Conservation (phyloP, 2,888 invertebrate genomes). For the Catocala sponsa region DNA sequence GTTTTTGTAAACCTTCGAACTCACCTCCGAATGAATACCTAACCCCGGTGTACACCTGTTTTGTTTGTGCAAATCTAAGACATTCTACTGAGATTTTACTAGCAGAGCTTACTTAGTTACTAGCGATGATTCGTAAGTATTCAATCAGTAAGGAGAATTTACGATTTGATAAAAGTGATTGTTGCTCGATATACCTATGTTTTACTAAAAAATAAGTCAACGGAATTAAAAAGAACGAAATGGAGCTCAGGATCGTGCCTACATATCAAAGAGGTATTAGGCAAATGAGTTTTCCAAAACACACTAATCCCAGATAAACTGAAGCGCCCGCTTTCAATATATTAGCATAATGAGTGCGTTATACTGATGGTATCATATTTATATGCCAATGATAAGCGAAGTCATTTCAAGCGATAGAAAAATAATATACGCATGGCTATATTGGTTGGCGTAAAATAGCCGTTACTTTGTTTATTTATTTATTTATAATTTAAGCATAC, state of each 20-base stretch:
- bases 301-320: slow-evolving; percentile 3
- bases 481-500: no score
- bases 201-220: neutral
- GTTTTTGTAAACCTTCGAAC: slow-evolving; percentile 37
- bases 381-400: slow-evolving; percentile 2
- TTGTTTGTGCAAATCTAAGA: slow-evolving; percentile 29
- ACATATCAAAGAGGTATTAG: neutral
- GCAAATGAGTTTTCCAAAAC: slow-evolving; percentile 2
- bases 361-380: neutral
- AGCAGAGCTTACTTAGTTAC: neutral
- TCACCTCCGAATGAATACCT: slow-evolving; percentile 40
- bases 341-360: slow-evolving; percentile 7
- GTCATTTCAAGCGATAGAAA: slow-evolving; percentile 20
- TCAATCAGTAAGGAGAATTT: neutral
- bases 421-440: neutral
- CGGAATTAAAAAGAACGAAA: neutral
- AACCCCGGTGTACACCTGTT: slow-evolving; percentile 35
- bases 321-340: neutral
- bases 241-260: neutral
- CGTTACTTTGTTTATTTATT: no score
- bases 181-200: neutral
- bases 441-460: slow-evolving; percentile 5
- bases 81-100: slow-evolving; percentile 1
- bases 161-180: no score
- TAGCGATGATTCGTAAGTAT: neutral